Evolutionary conservation across 2,113 vertebrate genomes (phyloP), one percentile per base, ranked within the genome.

Genomic region (Morone chrysops): DNA sequence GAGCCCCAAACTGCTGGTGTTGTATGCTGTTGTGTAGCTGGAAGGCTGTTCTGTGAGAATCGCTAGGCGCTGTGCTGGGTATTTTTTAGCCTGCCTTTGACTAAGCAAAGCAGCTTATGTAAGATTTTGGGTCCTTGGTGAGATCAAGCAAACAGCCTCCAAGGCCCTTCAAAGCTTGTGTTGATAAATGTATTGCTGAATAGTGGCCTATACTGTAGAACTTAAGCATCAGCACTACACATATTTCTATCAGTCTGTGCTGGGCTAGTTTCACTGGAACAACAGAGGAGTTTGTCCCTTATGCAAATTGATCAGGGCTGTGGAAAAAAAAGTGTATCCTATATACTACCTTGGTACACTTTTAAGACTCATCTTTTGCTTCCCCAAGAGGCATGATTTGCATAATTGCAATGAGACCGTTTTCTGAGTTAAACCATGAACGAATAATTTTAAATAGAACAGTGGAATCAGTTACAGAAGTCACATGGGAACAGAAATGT

Each of bases 31-130:
- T 76, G 68, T 86, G 86, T 81, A 77, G 92, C 91, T 90, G 78
- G 51, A 73, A 90, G 86, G 91, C 86, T 75, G 83, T 57, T 87
- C 51, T 78, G 82, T 72, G 85, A 82, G 78, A 48, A 73, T 78
- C 56, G 61, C 85, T 48, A 22, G 79, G 70, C 68, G 9, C 81
- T 84, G 86, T 14, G 74, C 82, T 70, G 76, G 86, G 71, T 80
- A 41, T 38, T 87, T 86, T 91, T 80, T 81, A 85, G 74, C 75
- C 80, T 86, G 76, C 66, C 74, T 92, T 88, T 89, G 88, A 91
- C 83, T 82, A 75, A 82, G 88, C 81, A 92, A 92, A 93, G 88
- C 87, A 81, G 90, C 88, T 93, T 94, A 93, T 90, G 86, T 90
- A 92, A 92, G 90, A 93, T 87, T 89, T 80, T 1, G 65, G 81